Evolutionary conservation across 2,888 invertebrate species (phyloP), one percentile per base, ranked within the genome.

Genomic region (Caenorhabditis drosophilae): DNA sequence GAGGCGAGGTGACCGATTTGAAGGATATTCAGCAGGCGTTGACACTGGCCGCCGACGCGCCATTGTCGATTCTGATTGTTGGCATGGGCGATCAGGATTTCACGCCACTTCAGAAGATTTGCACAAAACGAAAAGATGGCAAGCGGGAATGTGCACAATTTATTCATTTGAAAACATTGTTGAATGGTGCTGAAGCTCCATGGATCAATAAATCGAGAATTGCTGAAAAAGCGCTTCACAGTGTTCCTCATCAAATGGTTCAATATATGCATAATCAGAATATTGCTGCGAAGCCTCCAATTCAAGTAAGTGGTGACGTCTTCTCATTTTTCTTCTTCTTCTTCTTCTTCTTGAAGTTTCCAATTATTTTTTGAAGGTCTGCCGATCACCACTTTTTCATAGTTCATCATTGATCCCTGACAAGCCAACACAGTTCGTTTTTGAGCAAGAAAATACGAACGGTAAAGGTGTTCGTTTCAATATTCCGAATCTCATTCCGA

Each of bases 21-120:
- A 70, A 70, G 61, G 80, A 80, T 38, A 73, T 78, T 11, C 67
- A 75, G 22, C 67, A 71, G 31, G 68, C 79, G 1, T 41, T 81
- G 12, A 77, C 72, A 52, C 62, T 70, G 16, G 79, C 79, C 18
- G 73, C 79, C 16, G 71, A 78, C 23, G 76, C 81, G 40, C 80
- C 81, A 4, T 53, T 81, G 12, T 81, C 81, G 11, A 70, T 81
- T 45, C 50, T 81, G 41, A 78, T 81, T 54, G 73, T 81, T 46
- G 78, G 79, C 34, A 75, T 81, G 57, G 79, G 80, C n/a, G 71
- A 77, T 38, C 60, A 44, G 15, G 76, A 79, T 27, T 75, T 79
- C 36, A 51, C 55, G 15, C 49, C 61, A 9, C 44, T 73, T 6
- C 70, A 68, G 50, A 73, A 73, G 41, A n/a, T 66, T 1, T 64